Base-by-base conservation (phyloP, 2,797 vertebrate species). In the Pantherophis alleghaniensis region DNA sequence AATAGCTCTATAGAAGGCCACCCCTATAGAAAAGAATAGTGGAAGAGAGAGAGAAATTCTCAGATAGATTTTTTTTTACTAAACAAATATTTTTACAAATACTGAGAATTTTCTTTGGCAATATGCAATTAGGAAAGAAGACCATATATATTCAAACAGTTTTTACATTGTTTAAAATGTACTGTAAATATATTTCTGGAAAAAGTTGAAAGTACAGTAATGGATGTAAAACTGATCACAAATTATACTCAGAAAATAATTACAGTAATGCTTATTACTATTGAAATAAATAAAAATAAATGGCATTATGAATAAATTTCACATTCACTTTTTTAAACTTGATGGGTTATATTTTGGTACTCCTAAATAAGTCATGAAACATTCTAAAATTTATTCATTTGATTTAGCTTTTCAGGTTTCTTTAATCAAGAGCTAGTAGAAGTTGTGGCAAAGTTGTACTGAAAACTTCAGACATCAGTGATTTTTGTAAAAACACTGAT, bases 211-310 rank as follows among this genome's bases (percentile, higher is more conserved):
- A 86, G 32, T 95, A 87, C 69, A 42, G 92, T 94, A 90, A 95
- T 79, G 69, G 59, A 87, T 51, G 5, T 87, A 32, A 88, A 22
- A 32, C 11, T 57, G 18, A 66, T 90, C 28, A 13, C 26, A 90
- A 53, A 53, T 66, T 51, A 63, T 47, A 16, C 60, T 51, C 60
- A 51, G 37, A 55, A 57, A 94, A 96, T 96, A 96, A 92, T 94
- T 95, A 96, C 96, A 57, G 18, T 88, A 93, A 93, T 88, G 79
- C 92, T 96, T 96, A 93, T 69, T 92, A 42, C 90, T 63, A 96
- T 96, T 95, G 92, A 96, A 96, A 96, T 93, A 87, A 96, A 93
- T 93, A 91, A 94, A 96, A 93, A 87, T 95, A 95, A 96, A 92
- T 93, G 92, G 86, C 95, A 93, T 96, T 96, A 94, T 94, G 94